Percentiles rank a stretch among this genome's conserved stretches.
phyloP scores from a whole-genome alignment of 2,113 vertebrate species.

The Chinchilla lanigera region DNA sequence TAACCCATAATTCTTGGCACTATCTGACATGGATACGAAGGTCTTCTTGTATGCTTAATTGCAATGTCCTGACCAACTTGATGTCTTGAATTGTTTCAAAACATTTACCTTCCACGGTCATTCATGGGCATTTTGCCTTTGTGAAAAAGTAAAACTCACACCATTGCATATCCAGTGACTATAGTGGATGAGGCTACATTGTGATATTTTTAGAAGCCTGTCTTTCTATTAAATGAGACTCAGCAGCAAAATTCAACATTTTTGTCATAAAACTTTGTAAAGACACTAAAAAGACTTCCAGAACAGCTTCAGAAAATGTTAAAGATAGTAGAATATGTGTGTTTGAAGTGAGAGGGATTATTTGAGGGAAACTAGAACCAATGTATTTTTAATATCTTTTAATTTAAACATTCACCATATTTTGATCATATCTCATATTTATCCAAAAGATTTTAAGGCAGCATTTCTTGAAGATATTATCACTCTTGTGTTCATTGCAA shows the following conservation, averaged over 20 bases:
- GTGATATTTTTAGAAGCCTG: background rate
- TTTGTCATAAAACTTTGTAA: background rate
- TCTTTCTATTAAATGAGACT: background rate
- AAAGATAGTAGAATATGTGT: background rate
- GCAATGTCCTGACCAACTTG: background rate
- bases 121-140: background rate
- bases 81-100: background rate
- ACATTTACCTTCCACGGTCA: background rate
- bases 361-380: background rate
- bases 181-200: background rate
- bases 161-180: background rate
- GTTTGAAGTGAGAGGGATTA: background rate
- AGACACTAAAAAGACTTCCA: background rate
- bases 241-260: background rate
- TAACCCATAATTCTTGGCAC: background rate
- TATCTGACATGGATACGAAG: background rate
- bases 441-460: background rate
- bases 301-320: background rate
- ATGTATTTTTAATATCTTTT: background rate
- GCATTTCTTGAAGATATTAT: background rate
- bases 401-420: background rate
- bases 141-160: background rate
- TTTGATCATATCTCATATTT: background rate
- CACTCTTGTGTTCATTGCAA: background rate
- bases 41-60: background rate